Base-by-base conservation (phyloP, 1,140 invertebrate species). In the Batillaria attramentaria region DNA sequence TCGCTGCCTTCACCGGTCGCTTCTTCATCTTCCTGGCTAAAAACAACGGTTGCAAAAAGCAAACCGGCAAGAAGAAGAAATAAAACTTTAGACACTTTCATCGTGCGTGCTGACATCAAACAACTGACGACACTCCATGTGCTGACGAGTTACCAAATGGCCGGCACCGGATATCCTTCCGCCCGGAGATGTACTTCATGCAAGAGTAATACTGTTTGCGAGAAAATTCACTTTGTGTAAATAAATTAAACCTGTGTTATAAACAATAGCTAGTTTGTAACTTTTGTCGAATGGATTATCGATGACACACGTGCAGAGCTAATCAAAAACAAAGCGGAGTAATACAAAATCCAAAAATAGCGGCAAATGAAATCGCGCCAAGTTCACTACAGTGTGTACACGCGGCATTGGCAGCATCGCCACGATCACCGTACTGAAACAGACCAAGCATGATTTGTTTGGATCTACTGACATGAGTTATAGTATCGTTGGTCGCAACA, bases 81-180 rank as follows among this genome's bases (percentile, higher is more conserved):
- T 1, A 62, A 24, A 62, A 62, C 10, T 31, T 62, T 62, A 31
- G 57, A 62, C 57, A 62, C 57, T 62, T n/a, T 62, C 57, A 62
- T 62, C n/a, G n/a, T n/a, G 57, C 33, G n/a, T 62, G 57, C 57
- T 28, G n/a, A 50, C 46, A 13, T 62, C 8, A 13, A 3, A 6
- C 57, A 31, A 28, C 57, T 62, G 57, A 31, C 57, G 24, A 28
- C 33, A 16, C 24, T n/a, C 57, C 57, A 62, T 62, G 57, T 62
- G 57, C 57, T 3, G 18, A 16, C 24, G 57, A 24, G n/a, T 24
- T 28, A 28, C 33, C 13, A 8, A 8, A 24, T 62, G 3, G 24
- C 57, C 5, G 57, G 57, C n/a, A 4, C n/a, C n/a, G 57, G 8
- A 4, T 62, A 28, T 8, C 10, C 57, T 24, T 31, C 10, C 24